Percentiles rank a stretch among this genome's conserved stretches.
These are phyloP conservation scores for Xanthia togata DNA, from an alignment of 2,888 invertebrate genomes.

Conservation along the genomic window DNA sequence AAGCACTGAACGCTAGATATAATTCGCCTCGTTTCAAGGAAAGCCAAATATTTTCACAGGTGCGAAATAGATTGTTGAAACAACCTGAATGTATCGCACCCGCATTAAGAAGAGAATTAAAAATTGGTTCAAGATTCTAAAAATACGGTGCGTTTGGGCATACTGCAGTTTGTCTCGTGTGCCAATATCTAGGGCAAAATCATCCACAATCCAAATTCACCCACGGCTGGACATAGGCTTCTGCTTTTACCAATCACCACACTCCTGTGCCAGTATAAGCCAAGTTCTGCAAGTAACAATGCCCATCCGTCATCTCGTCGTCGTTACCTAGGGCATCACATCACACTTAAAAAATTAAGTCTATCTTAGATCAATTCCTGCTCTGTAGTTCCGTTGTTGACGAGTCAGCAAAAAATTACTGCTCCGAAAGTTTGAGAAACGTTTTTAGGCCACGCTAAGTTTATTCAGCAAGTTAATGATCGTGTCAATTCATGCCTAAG, in stretches of 20 bases:
- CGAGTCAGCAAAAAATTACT: conserved; percentile 6
- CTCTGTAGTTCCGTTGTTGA: conserved; percentile 8
- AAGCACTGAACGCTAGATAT: conserved; percentile 11
- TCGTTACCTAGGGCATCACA: conserved; percentile 2
- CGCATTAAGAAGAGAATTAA: background rate
- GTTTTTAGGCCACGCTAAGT: conserved; percentile 45
- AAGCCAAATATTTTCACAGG: conserved; percentile 53
- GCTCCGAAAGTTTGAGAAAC: conserved; percentile 37
- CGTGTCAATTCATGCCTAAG: conserved; percentile 52
- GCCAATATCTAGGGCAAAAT: background rate
- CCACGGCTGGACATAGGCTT: background rate
- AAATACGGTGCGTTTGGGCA: background rate
- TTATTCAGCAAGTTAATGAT: conserved; percentile 56
- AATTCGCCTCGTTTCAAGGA: conserved; percentile 36
- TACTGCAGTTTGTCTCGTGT: background rate
- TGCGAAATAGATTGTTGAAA: conserved; percentile 36
- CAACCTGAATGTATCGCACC: conserved; percentile 3
- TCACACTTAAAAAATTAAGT: conserved; percentile 6
- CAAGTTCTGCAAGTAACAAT: background rate
- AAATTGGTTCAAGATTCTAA: background rate
- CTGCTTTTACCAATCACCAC: background rate
- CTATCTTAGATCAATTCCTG: conserved; percentile 10
- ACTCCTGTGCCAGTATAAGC: background rate
- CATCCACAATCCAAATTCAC: background rate
- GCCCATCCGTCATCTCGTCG: background rate